Evolutionary conservation across 2,113 vertebrate genomes (phyloP).

Genomic region (Sterna hirundo): DNA sequence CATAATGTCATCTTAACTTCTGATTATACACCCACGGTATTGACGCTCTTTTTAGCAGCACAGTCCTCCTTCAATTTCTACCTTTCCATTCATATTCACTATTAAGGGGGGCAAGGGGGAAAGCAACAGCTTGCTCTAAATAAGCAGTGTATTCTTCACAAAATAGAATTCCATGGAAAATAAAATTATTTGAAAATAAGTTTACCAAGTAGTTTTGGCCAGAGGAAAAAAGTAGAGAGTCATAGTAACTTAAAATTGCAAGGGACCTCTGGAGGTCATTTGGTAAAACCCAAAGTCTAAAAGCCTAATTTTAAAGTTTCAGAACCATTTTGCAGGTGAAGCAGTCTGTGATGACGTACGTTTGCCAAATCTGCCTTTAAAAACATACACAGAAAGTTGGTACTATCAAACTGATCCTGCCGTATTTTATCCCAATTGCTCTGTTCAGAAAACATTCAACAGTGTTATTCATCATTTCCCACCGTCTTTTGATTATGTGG

Average conservation of each 20-base stretch:
- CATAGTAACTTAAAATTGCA: not conserved
- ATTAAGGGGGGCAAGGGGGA: not conserved
- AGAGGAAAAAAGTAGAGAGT: not conserved
- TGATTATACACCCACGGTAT: not conserved
- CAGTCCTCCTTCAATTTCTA: not conserved
- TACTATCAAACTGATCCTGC: not conserved
- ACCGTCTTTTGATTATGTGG: not conserved
- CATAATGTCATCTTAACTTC: not conserved
- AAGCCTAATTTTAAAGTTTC: not conserved
- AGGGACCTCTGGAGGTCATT: not conserved
- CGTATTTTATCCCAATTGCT: not conserved
- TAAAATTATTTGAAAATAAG: not conserved
- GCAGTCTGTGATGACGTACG: not conserved
- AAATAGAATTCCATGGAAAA: not conserved
- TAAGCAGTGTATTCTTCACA: not conserved
- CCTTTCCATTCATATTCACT: not conserved
- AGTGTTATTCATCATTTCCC: not conserved
- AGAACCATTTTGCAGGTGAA: not conserved
- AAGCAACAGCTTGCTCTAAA: not conserved
- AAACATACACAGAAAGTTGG: not conserved
- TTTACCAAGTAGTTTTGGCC: not conserved
- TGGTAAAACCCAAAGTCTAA: not conserved
- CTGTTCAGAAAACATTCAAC: not conserved
- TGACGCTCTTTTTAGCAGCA: conserved; percentile 2
- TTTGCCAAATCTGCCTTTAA: not conserved